These are phyloP conservation scores for Lutra lutra DNA, from an alignment of 2,797 vertebrate species.

Conservation along the genomic window DNA sequence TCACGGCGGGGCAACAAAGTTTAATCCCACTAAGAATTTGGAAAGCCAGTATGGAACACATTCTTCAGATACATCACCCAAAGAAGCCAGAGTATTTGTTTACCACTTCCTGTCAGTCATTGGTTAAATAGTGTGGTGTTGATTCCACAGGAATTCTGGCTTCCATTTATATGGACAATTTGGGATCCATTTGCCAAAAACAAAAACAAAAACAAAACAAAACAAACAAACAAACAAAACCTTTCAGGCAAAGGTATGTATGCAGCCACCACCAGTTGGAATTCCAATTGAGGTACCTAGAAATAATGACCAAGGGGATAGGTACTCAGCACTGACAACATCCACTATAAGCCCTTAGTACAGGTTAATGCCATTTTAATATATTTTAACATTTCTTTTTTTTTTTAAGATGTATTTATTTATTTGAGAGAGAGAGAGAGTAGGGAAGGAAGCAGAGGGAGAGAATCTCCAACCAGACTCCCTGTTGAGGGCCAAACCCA, in stretches of 20 bases:
- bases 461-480: background rate
- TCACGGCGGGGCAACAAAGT: background rate
- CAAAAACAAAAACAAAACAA: background rate
- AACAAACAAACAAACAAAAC: background rate
- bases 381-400: background rate
- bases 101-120: background rate
- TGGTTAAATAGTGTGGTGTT: background rate
- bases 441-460: background rate
- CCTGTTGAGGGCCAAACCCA: fast-evolving
- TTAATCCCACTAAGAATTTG: background rate
- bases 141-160: background rate
- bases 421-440: background rate
- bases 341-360: background rate
- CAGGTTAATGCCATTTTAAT: background rate
- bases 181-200: background rate
- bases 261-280: background rate
- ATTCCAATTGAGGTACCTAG: background rate
- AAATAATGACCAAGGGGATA: background rate
- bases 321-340: background rate
- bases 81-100: background rate
- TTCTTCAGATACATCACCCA: background rate
- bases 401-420: background rate
- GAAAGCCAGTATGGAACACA: background rate
- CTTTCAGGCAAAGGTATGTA: background rate
- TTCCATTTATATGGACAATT: background rate